phyloP scores from a whole-genome alignment of 2,797 vertebrate genomes.

The Gorsachius magnificus region DNA sequence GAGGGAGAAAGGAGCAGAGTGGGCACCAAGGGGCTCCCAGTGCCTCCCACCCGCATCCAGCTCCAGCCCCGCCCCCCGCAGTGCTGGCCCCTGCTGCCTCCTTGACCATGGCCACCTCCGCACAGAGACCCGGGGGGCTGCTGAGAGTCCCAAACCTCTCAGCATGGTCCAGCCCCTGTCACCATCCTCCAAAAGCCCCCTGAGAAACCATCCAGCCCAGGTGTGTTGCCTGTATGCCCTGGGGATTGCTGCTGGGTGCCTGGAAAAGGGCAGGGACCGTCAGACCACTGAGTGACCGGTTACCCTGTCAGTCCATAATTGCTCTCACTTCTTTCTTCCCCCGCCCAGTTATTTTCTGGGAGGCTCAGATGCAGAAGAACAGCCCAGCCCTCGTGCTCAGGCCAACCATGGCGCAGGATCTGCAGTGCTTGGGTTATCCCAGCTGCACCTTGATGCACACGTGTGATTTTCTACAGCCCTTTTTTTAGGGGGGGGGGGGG shows the following conservation, averaged over 20 bases:
- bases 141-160: neutral
- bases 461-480: neutral
- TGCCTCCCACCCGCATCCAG: neutral
- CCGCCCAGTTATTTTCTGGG: neutral
- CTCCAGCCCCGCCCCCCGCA: neutral
- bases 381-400: neutral
- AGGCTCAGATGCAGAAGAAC: neutral
- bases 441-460: neutral
- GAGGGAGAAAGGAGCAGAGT: neutral
- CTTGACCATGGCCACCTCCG: rapidly evolving
- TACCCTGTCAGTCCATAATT: neutral
- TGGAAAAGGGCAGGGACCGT: neutral
- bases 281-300: neutral
- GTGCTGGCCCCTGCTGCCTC: neutral
- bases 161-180: neutral
- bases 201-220: neutral
- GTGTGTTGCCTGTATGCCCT: rapidly evolving
- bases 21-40: neutral
- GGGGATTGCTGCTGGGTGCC: neutral
- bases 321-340: neutral
- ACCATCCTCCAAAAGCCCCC: neutral
- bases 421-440: neutral
- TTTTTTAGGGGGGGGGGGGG: rapidly evolving
- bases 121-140: neutral
- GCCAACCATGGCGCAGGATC: neutral